Evolutionary conservation across 2,888 invertebrate species (phyloP).

Genomic region (Herminia tarsipennalis): DNA sequence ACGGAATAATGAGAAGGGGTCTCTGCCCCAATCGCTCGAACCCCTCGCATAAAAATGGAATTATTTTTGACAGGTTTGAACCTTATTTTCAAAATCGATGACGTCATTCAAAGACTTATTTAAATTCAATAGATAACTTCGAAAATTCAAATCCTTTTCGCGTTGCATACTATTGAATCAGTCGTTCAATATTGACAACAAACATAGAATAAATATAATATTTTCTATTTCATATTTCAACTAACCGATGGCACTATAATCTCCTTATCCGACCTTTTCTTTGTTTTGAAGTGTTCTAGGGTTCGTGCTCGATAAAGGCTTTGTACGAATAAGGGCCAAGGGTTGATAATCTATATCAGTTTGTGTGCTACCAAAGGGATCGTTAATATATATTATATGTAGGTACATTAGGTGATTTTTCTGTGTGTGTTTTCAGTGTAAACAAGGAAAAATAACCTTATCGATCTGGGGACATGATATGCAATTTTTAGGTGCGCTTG

Average conservation of each 20-base stretch:
- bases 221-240: slow-evolving; percentile 58
- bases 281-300: slow-evolving; percentile 73
- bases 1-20: slow-evolving; percentile 71
- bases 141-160: slow-evolving; percentile 31
- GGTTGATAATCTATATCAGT: slow-evolving; percentile 77
- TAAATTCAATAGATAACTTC: slow-evolving; percentile 43
- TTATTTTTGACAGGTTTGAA: slow-evolving; percentile 68
- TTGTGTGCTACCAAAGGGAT: slow-evolving; percentile 64
- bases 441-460: slow-evolving; percentile 42
- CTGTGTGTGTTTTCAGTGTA: slow-evolving; percentile 33
- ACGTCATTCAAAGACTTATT: slow-evolving; percentile 43
- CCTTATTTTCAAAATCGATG: slow-evolving; percentile 63
- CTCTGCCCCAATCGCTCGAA: slow-evolving; percentile 52
- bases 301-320: slow-evolving; percentile 62
- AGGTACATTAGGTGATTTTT: slow-evolving; percentile 24
- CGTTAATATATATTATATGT: slow-evolving; percentile 52
- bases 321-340: slow-evolving; percentile 61
- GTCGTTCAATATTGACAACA: slow-evolving; percentile 20
- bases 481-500: slow-evolving; percentile 33
- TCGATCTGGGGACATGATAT: slow-evolving; percentile 48
- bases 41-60: slow-evolving; percentile 68
- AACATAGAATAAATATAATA: slow-evolving; percentile 38
- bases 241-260: slow-evolving; percentile 62
- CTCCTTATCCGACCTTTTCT: slow-evolving; percentile 68
- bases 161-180: slow-evolving; percentile 20